Evolutionary conservation across 2,888 invertebrate genomes (phyloP), one percentile per base, ranked within the genome.

Genomic region (Clistopyga incitator): DNA sequence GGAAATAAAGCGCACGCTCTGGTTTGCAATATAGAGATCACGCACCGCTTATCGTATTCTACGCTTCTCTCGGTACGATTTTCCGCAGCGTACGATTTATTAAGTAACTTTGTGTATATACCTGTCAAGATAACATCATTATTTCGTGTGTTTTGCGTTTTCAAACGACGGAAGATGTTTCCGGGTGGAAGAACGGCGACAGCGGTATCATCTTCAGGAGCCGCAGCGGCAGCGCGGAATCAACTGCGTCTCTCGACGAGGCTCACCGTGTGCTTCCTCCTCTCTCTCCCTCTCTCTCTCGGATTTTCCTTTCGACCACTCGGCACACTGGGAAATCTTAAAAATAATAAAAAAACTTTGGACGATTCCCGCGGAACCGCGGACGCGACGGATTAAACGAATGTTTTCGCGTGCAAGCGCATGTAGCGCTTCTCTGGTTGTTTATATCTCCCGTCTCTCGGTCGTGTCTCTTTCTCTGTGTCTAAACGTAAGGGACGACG

Each of bases 211-310:
- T 68, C 59, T 70, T 61, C 45, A 25, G 64, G 23, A 56, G 20
- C 34, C 64, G 50, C 70, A 52, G 42, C 70, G 42, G 42, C 45
- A 70, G 61, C 67, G 64, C 65, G 56, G 45, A 67, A 29, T 50
- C 67, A 81, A 72, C 65, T 78, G 72, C 72, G 72, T 59, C 59
- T 50, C 52, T 72, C 67, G n/a, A 61, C 54, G 25, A 45, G 18
- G 18, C 38, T 42, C 38, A 47, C 23, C 64, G 15, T 52, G 34
- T n/a, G n/a, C n/a, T n/a, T n/a, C n/a, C n/a, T n/a, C n/a, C n/a
- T n/a, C n/a, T n/a, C n/a, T n/a, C n/a, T n/a, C 34, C 8, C 10
- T 54, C 29, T 25, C 4, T 76, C 23, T 61, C 34, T 11, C 10
- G 13, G n/a, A n/a, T n/a, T 20, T 20, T 6, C 54, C 29, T 6